These are phyloP conservation scores for Auanema sp. DNA, from an alignment of 2,888 invertebrate genomes.

Conservation along the genomic window DNA sequence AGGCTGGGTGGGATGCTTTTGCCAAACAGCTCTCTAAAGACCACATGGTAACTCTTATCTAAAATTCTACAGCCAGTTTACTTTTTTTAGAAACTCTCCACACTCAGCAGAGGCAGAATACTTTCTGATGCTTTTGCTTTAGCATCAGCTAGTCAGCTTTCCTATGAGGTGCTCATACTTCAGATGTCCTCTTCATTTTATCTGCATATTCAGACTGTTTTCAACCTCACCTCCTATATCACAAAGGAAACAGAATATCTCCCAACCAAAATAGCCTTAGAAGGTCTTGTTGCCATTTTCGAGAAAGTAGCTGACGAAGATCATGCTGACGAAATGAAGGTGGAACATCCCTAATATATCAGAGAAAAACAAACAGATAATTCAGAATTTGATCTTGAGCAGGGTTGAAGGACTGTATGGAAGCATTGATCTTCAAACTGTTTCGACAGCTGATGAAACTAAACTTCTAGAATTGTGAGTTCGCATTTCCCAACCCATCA, in stretches of 20 bases:
- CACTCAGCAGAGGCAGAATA: conserved; percentile 72
- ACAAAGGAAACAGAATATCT: conserved; percentile 26
- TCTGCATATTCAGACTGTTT: conserved; percentile 24
- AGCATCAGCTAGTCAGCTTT: conserved; percentile 72
- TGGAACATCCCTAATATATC: not conserved
- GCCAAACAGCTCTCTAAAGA: conserved; percentile 23
- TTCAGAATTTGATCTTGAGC: not conserved
- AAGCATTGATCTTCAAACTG: too few relatives aligned
- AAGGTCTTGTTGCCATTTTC: conserved; percentile 15
- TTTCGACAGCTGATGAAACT: too few relatives aligned
- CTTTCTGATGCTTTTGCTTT: conserved; percentile 78
- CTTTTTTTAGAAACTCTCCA: conserved; percentile 20
- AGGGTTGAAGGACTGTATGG: too few relatives aligned
- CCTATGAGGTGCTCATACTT: conserved; percentile 50
- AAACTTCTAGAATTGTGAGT: too few relatives aligned
- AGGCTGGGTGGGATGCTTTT: conserved; percentile 38
- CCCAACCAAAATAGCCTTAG: conserved; percentile 16
- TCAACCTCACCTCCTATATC: conserved; percentile 41
- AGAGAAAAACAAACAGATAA: not conserved
- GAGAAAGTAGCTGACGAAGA: conserved; percentile 14
- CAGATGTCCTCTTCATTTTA: not conserved
- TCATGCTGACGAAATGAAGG: conserved; percentile 9
- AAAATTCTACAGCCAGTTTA: conserved; percentile 2
- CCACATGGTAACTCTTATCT: conserved; percentile 22
- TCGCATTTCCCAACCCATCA: too few relatives aligned